These are phyloP conservation scores for Amyelois transitella DNA, from an alignment of 1,140 invertebrate genomes.

Conservation along the genomic window DNA sequence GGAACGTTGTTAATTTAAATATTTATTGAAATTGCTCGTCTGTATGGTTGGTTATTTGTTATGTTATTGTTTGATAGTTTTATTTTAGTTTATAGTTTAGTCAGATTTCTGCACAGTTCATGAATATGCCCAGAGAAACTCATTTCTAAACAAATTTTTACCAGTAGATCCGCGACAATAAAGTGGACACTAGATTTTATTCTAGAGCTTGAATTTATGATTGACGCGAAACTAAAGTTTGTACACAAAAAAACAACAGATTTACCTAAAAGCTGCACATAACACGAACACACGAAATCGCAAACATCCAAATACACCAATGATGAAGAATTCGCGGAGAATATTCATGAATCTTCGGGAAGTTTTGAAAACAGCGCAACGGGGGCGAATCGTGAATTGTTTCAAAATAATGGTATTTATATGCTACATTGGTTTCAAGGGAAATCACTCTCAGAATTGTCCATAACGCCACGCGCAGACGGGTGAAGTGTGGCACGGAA, in stretches of 20 bases:
- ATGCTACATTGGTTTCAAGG: conserved; percentile 72
- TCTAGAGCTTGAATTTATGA: no score
- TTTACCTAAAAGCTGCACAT: background rate
- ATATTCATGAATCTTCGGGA: conserved; percentile 18
- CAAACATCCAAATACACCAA: background rate
- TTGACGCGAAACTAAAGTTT: no score
- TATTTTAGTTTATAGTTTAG: no score
- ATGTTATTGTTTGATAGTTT: background rate
- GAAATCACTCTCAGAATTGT: conserved; percentile 69
- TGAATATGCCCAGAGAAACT: no score
- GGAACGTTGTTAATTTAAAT: background rate
- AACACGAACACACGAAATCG: background rate
- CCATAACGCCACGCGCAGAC: conserved; percentile 58
- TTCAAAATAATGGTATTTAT: conserved; percentile 73
- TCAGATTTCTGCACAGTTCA: no score
- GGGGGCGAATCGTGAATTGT: conserved; percentile 63
- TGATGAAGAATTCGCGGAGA: conserved; percentile 7
- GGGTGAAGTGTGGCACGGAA: conserved; percentile 19
- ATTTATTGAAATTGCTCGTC: background rate
- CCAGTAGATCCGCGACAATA: no score
- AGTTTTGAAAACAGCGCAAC: conserved; percentile 35
- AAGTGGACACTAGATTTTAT: no score
- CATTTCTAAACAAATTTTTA: no score
- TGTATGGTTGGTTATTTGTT: background rate
- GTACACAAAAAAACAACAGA: background rate